These are phyloP conservation scores for Leptarthrus brevirostris DNA, from an alignment of 2,888 invertebrate species.

Conservation along the genomic window DNA sequence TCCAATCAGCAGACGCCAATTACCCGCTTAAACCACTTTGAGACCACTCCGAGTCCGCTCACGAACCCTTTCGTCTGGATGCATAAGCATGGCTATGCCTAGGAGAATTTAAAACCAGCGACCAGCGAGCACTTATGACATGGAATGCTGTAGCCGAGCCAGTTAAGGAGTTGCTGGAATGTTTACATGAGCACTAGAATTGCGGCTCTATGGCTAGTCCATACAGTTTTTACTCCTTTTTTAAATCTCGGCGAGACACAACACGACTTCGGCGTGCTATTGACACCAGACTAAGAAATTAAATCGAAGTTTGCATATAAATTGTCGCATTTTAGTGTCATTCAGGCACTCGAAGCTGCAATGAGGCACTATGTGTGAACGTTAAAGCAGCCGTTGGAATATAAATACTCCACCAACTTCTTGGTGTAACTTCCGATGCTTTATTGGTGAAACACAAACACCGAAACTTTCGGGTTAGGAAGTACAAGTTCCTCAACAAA, in stretches of 20 bases:
- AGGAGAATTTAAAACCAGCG: background rate
- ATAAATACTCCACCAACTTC: too few relatives aligned
- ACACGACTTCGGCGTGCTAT: slow-evolving; percentile 23
- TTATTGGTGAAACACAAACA: too few relatives aligned
- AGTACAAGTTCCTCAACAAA: too few relatives aligned
- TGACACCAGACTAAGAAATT: slow-evolving; percentile 28
- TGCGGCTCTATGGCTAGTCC: background rate
- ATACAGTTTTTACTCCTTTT: too few relatives aligned
- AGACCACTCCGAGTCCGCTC: background rate
- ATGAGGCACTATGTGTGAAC: slow-evolving; percentile 3
- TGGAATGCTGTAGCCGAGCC: slow-evolving; percentile 15
- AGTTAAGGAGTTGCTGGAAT: slow-evolving; percentile 22
- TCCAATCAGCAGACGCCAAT: slow-evolving; percentile 52
- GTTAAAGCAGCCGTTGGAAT: background rate
- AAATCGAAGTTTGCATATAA: slow-evolving; percentile 35
- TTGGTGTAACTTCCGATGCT: too few relatives aligned
- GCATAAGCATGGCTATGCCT: background rate
- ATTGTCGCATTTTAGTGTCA: slow-evolving; percentile 11
- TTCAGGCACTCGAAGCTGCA: background rate
- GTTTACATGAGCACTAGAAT: background rate
- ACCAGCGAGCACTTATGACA: background rate
- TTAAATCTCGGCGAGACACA: background rate
- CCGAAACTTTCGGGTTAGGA: too few relatives aligned
- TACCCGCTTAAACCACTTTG: slow-evolving; percentile 27
- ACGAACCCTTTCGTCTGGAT: background rate